A percentile compares a stretch with the other conserved stretches of the same genome.
These are phyloP conservation scores for Pangasius djambal DNA, from an alignment of 2,797 vertebrate genomes.

Conservation along the genomic window DNA sequence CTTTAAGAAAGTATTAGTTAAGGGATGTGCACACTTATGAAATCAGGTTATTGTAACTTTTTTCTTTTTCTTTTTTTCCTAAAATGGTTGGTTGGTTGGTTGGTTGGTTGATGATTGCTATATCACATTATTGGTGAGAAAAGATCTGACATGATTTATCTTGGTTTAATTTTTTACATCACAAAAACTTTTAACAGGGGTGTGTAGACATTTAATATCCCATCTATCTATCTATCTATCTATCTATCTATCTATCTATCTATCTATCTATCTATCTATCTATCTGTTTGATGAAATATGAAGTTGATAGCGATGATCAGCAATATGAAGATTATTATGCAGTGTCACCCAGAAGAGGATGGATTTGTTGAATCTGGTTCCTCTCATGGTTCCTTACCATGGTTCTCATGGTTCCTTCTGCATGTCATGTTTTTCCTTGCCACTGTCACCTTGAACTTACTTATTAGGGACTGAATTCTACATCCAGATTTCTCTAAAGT, in stretches of 20 bases:
- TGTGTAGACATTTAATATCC: too few relatives aligned
- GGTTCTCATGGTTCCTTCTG: not conserved
- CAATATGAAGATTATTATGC: not conserved
- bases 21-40: too few relatives aligned
- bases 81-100: too few relatives aligned
- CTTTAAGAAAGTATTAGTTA: too few relatives aligned
- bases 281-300: not conserved
- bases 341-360: not conserved
- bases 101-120: too few relatives aligned
- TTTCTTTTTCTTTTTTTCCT: too few relatives aligned
- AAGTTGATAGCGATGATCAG: not conserved
- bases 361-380: not conserved
- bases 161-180: too few relatives aligned
- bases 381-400: not conserved
- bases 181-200: too few relatives aligned
- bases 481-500: not conserved
- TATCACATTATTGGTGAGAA: too few relatives aligned
- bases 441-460: not conserved
- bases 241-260: constrained; percentile 1
- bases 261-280: not conserved
- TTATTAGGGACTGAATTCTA: not conserved
- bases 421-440: not conserved
- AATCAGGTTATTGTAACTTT: too few relatives aligned
- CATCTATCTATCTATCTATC: not conserved
- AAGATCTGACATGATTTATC: too few relatives aligned